Percentiles rank a stretch among this genome's conserved stretches.
Conservation (phyloP, 2,113 vertebrate genomes). For the Himantopus leucocephalus region DNA sequence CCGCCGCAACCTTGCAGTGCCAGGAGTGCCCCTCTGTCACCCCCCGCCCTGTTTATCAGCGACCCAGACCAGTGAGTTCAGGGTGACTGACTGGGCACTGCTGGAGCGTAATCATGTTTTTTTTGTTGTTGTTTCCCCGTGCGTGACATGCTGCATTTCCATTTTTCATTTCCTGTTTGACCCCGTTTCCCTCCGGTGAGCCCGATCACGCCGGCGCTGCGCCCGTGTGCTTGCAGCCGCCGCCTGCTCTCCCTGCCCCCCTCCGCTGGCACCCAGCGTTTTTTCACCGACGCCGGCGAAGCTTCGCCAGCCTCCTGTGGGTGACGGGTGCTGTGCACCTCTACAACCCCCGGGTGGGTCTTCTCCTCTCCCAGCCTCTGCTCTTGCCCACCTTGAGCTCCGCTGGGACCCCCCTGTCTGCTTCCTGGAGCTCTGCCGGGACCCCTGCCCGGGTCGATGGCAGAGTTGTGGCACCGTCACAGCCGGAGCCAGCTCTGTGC, state of each 20-base stretch:
- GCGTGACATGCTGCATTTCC: conserved; percentile 42
- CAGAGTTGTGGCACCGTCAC: rapidly evolving
- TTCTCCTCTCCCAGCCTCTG: neutral
- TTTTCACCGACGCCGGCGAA: neutral
- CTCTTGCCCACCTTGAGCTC: neutral
- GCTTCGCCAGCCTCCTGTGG: neutral
- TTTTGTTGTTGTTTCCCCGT: neutral
- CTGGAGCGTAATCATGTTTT: neutral
- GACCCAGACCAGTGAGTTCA: neutral
- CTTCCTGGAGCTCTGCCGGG: neutral
- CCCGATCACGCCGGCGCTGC: neutral
- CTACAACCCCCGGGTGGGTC: neutral
- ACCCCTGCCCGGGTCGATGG: neutral
- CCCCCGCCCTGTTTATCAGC: neutral
- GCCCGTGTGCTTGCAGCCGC: neutral
- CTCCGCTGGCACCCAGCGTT: neutral
- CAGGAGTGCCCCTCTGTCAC: neutral
- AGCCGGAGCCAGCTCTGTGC: neutral
- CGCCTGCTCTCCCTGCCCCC: neutral
- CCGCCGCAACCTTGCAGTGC: rapidly evolving
- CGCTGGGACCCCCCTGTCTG: neutral
- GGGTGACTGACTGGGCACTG: neutral
- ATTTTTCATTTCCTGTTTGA: conserved; percentile 75
- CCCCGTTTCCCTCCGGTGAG: conserved; percentile 46
- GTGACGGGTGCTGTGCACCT: neutral